Conservation (phyloP, 2,113 vertebrate genomes). For the Candoia aspera region DNA sequence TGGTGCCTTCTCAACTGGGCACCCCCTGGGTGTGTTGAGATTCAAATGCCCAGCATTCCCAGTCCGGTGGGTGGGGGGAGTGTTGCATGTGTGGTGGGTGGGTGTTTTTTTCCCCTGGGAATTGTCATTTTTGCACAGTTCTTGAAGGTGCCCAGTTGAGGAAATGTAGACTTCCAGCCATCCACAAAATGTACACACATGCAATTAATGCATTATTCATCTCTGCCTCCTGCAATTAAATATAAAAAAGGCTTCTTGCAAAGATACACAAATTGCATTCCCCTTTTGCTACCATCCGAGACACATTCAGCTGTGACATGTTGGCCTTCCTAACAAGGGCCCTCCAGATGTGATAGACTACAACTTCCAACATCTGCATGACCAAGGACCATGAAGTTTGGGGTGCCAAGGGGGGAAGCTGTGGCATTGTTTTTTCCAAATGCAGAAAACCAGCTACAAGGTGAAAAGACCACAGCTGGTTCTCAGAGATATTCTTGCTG, state of each 20-base stretch:
- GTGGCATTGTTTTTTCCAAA: neutral
- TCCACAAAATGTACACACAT: neutral
- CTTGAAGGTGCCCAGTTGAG: neutral
- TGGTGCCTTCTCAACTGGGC: neutral
- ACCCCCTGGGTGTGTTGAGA: neutral
- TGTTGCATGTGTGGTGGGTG: neutral
- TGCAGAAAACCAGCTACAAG: neutral
- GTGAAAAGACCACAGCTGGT: neutral
- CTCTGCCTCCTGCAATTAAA: neutral
- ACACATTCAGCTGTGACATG: neutral
- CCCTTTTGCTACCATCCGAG: neutral
- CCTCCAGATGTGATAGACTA: neutral
- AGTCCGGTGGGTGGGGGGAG: neutral
- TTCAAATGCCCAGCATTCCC: neutral
- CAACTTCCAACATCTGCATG: neutral
- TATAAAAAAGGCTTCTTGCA: neutral
- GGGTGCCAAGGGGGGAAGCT: neutral
- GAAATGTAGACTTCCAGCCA: neutral
- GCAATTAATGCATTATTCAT: neutral
- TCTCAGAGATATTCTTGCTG: neutral
- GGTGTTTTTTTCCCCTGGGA: neutral
- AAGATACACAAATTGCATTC: neutral
- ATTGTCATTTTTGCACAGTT: neutral
- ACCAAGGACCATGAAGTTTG: neutral
- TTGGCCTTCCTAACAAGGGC: neutral